Evolutionary conservation across 2,113 vertebrate species (phyloP).

Genomic region (Petaurus breviceps): DNA sequence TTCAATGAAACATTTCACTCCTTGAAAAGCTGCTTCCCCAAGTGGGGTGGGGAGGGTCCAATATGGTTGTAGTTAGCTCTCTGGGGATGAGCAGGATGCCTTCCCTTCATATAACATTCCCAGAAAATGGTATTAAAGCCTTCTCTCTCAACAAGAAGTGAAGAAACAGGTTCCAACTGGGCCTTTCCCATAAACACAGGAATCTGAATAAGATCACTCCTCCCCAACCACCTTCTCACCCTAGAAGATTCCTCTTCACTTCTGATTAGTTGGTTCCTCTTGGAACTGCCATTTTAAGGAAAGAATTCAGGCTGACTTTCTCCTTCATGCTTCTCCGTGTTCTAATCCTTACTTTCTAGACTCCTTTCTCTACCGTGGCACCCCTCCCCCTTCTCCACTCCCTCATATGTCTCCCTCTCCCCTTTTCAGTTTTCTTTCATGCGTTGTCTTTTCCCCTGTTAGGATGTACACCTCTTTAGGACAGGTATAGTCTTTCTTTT

Average conservation of each 20-base stretch:
- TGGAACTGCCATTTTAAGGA: not conserved
- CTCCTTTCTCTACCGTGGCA: not conserved
- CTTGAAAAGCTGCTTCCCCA: slow-evolving; percentile 66
- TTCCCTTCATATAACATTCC: slow-evolving; percentile 67
- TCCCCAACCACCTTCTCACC: not conserved
- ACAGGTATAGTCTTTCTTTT: not conserved
- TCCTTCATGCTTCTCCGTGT: not conserved
- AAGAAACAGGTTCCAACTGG: slow-evolving; percentile 59
- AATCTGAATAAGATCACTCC: not conserved
- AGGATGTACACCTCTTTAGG: not conserved
- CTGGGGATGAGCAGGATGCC: slow-evolving; percentile 54
- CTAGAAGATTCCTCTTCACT: not conserved
- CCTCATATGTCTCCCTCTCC: not conserved
- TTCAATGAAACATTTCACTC: slow-evolving; percentile 71
- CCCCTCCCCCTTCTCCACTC: not conserved
- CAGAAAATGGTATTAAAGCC: slow-evolving; percentile 70
- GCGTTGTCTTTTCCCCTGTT: not conserved
- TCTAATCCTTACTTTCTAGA: not conserved
- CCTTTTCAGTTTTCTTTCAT: not conserved
- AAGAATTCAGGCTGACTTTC: not conserved
- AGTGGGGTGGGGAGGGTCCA: slow-evolving; percentile 49
- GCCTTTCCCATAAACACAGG: not conserved
- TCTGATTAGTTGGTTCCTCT: not conserved
- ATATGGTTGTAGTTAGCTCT: slow-evolving; percentile 69
- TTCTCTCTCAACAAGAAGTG: slow-evolving; percentile 52